A percentile compares a stretch with the other conserved stretches of the same genome.
Conservation (phyloP, 2,888 invertebrate genomes). For the Dinocampus coccinellae region DNA sequence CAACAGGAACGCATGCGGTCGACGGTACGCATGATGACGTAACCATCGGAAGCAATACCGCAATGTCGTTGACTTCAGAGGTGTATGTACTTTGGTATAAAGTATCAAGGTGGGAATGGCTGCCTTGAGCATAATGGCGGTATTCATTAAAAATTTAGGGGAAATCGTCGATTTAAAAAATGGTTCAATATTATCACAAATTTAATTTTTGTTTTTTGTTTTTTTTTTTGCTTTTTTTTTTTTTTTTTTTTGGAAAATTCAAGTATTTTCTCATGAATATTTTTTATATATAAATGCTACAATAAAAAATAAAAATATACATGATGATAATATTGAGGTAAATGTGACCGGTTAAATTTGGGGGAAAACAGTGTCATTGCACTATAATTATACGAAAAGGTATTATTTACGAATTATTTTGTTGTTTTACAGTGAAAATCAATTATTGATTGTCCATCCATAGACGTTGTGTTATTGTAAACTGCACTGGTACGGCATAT, state of each 20-base stretch:
- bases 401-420: slow-evolving; percentile 11
- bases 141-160: slow-evolving; percentile 61
- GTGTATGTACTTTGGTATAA: slow-evolving; percentile 5
- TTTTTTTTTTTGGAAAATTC: background rate
- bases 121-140: slow-evolving; percentile 18
- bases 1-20: slow-evolving; percentile 67
- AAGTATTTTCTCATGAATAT: background rate
- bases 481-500: slow-evolving; percentile 6
- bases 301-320: background rate
- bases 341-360: slow-evolving; percentile 53
- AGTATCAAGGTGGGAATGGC: slow-evolving; percentile 28
- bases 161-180: slow-evolving; percentile 55
- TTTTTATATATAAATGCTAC: background rate
- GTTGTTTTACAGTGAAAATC: slow-evolving; percentile 36
- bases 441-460: slow-evolving; percentile 16
- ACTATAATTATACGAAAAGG: slow-evolving; percentile 28
- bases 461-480: background rate
- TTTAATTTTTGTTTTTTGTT: too few species aligned
- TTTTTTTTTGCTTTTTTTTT: too few species aligned
- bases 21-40: slow-evolving; percentile 52
- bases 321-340: background rate
- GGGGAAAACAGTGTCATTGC: slow-evolving; percentile 68
- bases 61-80: slow-evolving; percentile 50
- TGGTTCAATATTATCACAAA: background rate
- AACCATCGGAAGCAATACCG: slow-evolving; percentile 56